phyloP scores from a whole-genome alignment of 1,140 invertebrate genomes.

The Ceratina japonica region DNA sequence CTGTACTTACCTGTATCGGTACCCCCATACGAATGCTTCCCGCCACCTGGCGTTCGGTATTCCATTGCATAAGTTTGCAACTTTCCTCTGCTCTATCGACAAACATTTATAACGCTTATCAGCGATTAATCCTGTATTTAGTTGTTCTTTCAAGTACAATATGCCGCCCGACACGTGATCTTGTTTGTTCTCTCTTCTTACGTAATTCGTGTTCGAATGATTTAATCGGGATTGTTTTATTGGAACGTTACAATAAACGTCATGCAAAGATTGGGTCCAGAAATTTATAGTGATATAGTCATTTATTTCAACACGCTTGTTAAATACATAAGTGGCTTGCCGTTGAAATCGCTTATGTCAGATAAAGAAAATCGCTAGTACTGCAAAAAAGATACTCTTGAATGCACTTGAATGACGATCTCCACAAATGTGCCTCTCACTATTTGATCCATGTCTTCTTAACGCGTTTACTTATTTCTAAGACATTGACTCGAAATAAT shows the following conservation, averaged over 20 bases:
- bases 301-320: conserved; percentile 30
- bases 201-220: neutral
- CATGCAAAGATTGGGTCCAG: conserved; percentile 70
- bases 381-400: conserved; percentile 15
- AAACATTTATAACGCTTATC: neutral
- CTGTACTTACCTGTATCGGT: conserved; percentile 51
- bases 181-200: neutral
- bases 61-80: neutral
- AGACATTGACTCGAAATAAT: neutral
- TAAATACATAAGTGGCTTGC: conserved; percentile 18
- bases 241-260: conserved; percentile 74
- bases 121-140: neutral
- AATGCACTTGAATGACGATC: neutral
- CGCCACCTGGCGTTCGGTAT: conserved; percentile 41
- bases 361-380: neutral
- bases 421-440: neutral
- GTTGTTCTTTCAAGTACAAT: neutral
- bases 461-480: conserved; percentile 4
- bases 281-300: conserved; percentile 63
- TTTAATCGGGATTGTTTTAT: conserved; percentile 62
- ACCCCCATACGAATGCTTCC: conserved; percentile 19
- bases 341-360: neutral
- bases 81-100: conserved; percentile 28
- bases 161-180: too few relatives aligned
- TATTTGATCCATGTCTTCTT: neutral